Evolutionary conservation across 2,888 invertebrate genomes (phyloP), one percentile per base, ranked within the genome.

Genomic region (Apodemia zela): DNA sequence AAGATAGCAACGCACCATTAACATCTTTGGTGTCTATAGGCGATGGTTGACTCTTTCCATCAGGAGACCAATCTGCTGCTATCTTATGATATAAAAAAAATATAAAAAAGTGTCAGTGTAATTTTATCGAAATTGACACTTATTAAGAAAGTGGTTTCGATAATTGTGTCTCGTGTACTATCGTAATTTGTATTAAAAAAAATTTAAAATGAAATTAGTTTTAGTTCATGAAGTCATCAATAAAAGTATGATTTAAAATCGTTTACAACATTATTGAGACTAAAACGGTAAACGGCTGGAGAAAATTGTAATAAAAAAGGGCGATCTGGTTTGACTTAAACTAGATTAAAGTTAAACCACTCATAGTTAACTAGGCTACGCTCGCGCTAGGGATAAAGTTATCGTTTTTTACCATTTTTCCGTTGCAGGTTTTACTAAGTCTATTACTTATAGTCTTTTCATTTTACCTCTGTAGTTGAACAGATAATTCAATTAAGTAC

Each of bases 311-410:
- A 81, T 78, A 80, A 80, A 82, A 78, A 77, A 77, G 76, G 73
- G 77, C 75, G 73, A 79, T 77, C 74, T 74, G 74, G 74, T 76
- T 77, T 72, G 72, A 76, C 78, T 76, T 75, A 72, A 78, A 78
- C 78, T 75, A 78, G 80, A 80, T 82, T 81, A 81, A 80, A 82
- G 76, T 79, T 80, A 75, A 78, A 73, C 79, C 75, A 70, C 71
- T 73, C 75, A 73, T 75, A 81, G 76, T 78, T 78, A 80, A 79
- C 80, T 80, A 72, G 77, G 76, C 75, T 80, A 78, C 79, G 79
- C 78, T 75, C 68, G 66, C 68, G 66, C 68, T 45, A 65, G 63
- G 69, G 66, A 67, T 66, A 68, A 69, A 66, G 64, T 66, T 67
- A 57, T 61, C 59, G 63, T 72, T 70, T 72, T 70, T 71, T 68